Evolutionary conservation across 2,113 vertebrate genomes (phyloP).

Genomic region (Harpagus bidentatus): DNA sequence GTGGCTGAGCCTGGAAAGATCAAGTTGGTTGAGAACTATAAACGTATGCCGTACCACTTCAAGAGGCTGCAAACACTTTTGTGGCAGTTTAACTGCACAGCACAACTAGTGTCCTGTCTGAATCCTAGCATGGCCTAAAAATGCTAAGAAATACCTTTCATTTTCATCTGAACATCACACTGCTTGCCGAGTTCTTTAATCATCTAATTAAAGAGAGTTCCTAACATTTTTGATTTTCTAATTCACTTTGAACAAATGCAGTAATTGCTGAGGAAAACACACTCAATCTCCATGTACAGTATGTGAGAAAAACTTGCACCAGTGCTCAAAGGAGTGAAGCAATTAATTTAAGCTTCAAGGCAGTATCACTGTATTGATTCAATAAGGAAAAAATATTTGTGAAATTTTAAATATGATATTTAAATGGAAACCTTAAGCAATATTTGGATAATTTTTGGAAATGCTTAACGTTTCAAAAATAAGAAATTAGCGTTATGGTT

Average conservation of each 20-base stretch:
- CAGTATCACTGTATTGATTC: neutral
- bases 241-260: constrained; percentile 24
- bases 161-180: constrained; percentile 1
- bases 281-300: neutral
- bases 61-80: neutral
- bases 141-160: neutral
- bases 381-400: neutral
- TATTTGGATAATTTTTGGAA: neutral
- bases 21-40: neutral
- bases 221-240: constrained; percentile 27
- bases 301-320: neutral
- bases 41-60: neutral
- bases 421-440: neutral
- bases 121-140: neutral
- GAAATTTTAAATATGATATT: neutral
- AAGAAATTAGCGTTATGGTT: neutral
- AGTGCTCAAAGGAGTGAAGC: neutral
- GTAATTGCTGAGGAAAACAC: constrained; percentile 18
- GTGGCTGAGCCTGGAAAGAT: neutral
- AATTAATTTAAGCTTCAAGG: neutral
- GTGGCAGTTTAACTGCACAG: neutral
- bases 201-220: constrained; percentile 15
- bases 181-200: neutral
- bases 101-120: neutral
- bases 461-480: neutral